Percentiles rank a stretch among this genome's conserved stretches.
phyloP scores from a whole-genome alignment of 2,797 vertebrate genomes.

The Parambassis ranga region DNA sequence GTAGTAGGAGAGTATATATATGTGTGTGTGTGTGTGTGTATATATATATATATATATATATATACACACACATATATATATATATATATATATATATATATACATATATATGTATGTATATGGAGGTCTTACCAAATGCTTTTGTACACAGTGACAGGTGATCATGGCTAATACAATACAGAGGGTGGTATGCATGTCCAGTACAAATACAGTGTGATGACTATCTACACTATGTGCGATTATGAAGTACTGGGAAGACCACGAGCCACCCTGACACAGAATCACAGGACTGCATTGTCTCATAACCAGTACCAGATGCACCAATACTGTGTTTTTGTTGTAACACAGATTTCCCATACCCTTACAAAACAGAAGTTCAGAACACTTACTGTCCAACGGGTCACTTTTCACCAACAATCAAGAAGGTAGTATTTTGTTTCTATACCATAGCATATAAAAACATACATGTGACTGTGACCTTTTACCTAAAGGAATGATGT shows the following conservation, averaged over 20 bases:
- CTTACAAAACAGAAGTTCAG: slow-evolving; percentile 1
- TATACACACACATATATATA: too few species aligned
- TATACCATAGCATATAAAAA: neutral
- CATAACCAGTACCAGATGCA: slow-evolving; percentile 4
- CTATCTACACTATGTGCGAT: slow-evolving; percentile 49
- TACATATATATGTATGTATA: neutral
- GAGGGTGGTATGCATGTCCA: slow-evolving; percentile 12
- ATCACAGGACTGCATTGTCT: neutral
- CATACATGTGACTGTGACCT: neutral
- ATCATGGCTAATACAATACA: slow-evolving; percentile 21
- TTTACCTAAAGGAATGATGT: too few species aligned
- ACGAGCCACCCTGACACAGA: neutral
- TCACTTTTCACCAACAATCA: neutral
- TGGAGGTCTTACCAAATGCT: slow-evolving; percentile 42
- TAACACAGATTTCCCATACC: slow-evolving; percentile 9
- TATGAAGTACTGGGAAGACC: slow-evolving; percentile 3
- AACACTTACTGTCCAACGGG: too few species aligned
- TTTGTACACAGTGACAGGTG: slow-evolving; percentile 45
- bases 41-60: neutral
- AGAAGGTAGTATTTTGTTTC: neutral
- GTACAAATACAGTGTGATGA: slow-evolving; percentile 45
- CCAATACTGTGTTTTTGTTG: neutral
- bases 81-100: neutral
- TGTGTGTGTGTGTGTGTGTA: neutral
- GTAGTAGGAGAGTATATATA: slow-evolving; percentile 29